Conservation (phyloP, 2,113 vertebrate species). For the Ctenomys sociabilis region DNA sequence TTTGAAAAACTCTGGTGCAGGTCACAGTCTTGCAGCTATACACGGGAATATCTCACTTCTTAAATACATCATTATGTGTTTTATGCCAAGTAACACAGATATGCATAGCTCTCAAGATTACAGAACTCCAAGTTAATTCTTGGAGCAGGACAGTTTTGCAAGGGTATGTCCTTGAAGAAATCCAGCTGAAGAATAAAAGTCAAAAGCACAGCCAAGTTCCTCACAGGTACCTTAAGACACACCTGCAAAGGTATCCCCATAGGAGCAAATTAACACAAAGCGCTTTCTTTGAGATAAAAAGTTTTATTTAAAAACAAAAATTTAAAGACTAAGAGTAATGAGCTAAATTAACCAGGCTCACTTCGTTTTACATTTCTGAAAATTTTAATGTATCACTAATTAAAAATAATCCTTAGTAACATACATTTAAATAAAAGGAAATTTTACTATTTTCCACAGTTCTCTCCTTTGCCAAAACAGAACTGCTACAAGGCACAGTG, state of each 20-base stretch:
- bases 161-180: not conserved
- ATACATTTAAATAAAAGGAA: not conserved
- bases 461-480: not conserved
- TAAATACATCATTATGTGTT: not conserved
- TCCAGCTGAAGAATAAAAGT: not conserved
- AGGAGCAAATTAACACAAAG: not conserved
- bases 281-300: not conserved
- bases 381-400: not conserved
- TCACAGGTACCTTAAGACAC: not conserved
- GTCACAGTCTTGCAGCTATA: not conserved
- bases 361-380: not conserved
- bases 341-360: not conserved
- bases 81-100: not conserved
- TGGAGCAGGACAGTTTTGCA: not conserved
- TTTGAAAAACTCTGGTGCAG: not conserved
- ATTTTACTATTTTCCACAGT: not conserved
- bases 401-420: conserved; percentile 6
- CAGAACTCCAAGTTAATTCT: not conserved
- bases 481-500: not conserved
- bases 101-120: not conserved
- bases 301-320: not conserved
- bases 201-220: not conserved
- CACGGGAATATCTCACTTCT: not conserved
- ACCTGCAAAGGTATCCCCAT: not conserved
- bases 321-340: not conserved